Base-by-base conservation (phyloP, 2,888 invertebrate genomes). In the Odontocolon sp. region DNA sequence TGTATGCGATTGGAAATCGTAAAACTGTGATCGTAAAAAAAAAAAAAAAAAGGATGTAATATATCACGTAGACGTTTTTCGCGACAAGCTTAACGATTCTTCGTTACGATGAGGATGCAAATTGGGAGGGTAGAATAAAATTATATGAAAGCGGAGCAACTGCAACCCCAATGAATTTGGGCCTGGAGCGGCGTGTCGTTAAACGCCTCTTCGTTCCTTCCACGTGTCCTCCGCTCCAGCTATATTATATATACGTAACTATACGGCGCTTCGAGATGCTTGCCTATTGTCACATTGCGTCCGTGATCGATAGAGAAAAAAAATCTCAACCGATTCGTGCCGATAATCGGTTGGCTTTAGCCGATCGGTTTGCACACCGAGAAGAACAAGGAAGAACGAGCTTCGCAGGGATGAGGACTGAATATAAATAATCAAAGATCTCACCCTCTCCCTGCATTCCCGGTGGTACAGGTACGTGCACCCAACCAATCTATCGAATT, bases 361-460 rank as follows among this genome's bases (percentile, higher is more conserved):
- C 47, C 73, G 63, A 68, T 73, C 69, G 28, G 11, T 36, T 14
- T 38, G 18, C 57, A 73, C 70, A 52, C 31, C 54, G 38, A 59
- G 56, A 74, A 71, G 71, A 75, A 63, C 56, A 68, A 40, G 52
- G 47, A 38, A 26, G 31, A 14, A 0, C 33, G 6, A 59, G 56
- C 6, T 31, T 36, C 42, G 21, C 26, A 31, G 6, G 66, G 52
- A 59, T 26, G 57, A 33, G 52, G 67, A 68, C 61, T 72, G 67
- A 77, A 78, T 71, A 78, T 78, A 78, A 81, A 77, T 78, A 80
- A 80, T 78, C 77, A 80, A 77, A 75, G 75, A 79, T 75, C 66
- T 80, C 78, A 68, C 71, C 71, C 75, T 71, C 50, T 67, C 54
- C 21, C 47, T 21, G 63, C 63, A 66, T 76, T 69, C 40, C 21